These are phyloP conservation scores for Tauraco erythrolophus DNA, from an alignment of 2,113 vertebrate genomes.

Conservation along the genomic window DNA sequence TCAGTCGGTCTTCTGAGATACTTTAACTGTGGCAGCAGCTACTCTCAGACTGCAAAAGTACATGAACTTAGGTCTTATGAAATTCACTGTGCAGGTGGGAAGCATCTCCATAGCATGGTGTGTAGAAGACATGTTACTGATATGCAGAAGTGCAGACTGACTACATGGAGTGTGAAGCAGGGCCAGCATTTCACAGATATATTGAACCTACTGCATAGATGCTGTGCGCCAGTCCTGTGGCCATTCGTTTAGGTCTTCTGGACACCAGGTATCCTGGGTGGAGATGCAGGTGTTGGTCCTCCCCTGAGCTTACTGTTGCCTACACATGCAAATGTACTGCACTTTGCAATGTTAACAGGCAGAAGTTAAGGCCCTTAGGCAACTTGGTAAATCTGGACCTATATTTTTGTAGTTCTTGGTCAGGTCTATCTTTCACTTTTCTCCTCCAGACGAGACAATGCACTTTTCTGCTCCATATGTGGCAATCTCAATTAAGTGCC, in stretches of 20 bases:
- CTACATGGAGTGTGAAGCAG: neutral
- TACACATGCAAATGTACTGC: neutral
- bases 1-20: neutral
- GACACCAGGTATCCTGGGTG: neutral
- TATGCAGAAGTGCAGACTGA: neutral
- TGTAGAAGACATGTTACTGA: neutral
- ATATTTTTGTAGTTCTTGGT: neutral
- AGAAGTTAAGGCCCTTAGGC: neutral
- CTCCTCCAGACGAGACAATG: neutral
- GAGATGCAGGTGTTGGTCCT: neutral
- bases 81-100: neutral
- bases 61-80: neutral
- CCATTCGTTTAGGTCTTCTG: neutral
- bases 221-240: neutral
- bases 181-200: fast-evolving
- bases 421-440: neutral
- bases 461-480: neutral
- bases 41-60: neutral
- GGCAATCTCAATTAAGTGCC: neutral
- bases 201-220: neutral
- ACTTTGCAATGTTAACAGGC: neutral
- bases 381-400: neutral
- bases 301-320: neutral
- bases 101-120: neutral
- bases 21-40: neutral